A percentile compares a stretch with the other conserved stretches of the same genome.
phyloP scores from a whole-genome alignment of 2,113 vertebrate species.

The Fulmarus glacialis region DNA sequence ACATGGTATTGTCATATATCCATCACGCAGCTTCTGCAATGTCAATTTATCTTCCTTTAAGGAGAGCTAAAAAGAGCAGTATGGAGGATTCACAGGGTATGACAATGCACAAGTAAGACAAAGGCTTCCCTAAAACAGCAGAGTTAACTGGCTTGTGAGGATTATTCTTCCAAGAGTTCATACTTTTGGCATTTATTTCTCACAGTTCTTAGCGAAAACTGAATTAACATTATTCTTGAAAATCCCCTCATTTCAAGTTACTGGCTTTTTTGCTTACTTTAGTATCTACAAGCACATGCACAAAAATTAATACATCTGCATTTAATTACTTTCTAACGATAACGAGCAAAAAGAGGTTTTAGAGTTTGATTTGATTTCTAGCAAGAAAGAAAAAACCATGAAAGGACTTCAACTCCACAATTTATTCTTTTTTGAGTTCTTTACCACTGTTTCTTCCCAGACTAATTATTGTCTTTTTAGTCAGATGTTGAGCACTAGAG shows the following conservation, averaged over 20 bases:
- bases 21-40: background rate
- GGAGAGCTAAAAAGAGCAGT: background rate
- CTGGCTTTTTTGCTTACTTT: background rate
- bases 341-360: background rate
- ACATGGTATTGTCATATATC: background rate
- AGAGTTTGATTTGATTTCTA: background rate
- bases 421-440: background rate
- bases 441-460: background rate
- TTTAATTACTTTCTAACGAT: background rate
- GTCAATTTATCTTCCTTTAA: background rate
- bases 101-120: background rate
- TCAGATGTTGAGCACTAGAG: background rate
- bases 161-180: background rate
- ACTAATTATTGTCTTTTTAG: background rate
- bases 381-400: background rate
- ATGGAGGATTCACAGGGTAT: background rate
- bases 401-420: background rate
- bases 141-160: background rate
- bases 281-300: background rate
- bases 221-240: background rate
- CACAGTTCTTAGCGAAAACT: background rate
- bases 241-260: background rate
- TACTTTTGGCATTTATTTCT: background rate
- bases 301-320: background rate
- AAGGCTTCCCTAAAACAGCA: background rate